Percentiles rank a stretch among this genome's conserved stretches.
These are phyloP conservation scores for Ips typographus DNA, from an alignment of 1,140 invertebrate genomes.

Conservation along the genomic window DNA sequence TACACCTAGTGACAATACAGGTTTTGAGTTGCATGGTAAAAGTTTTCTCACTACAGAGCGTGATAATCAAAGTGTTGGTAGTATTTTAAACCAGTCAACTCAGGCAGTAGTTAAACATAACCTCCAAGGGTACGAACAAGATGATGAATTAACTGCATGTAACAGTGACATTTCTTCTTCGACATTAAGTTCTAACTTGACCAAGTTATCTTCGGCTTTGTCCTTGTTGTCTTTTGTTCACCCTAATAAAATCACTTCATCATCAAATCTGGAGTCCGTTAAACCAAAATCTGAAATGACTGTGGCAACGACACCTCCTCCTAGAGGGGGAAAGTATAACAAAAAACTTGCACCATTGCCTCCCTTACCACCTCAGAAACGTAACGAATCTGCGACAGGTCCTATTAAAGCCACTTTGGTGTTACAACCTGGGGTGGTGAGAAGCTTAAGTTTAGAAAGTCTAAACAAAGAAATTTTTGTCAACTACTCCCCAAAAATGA, in stretches of 20 bases:
- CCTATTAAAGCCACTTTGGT: slow-evolving; percentile 49
- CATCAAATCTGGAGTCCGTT: not conserved
- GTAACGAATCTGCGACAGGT: slow-evolving; percentile 1
- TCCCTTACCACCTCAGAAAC: slow-evolving; percentile 27
- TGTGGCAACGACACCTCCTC: not conserved
- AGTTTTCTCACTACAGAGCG: slow-evolving; percentile 2
- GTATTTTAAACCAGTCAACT: slow-evolving; percentile 7
- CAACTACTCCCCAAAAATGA: slow-evolving; percentile 46
- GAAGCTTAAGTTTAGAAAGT: slow-evolving; percentile 36
- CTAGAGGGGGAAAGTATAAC: slow-evolving; percentile 48
- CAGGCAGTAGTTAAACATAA: not conserved
- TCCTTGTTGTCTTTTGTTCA: slow-evolving; percentile 19
- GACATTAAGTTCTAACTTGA: slow-evolving; percentile 21
- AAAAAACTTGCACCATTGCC: slow-evolving; percentile 48
- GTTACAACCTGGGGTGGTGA: slow-evolving; percentile 48
- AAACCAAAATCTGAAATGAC: not conserved
- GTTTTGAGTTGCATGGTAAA: slow-evolving; percentile 33
- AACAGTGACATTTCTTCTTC: slow-evolving; percentile 11
- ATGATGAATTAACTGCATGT: slow-evolving; percentile 31
- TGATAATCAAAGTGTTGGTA: not conserved
- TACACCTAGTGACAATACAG: slow-evolving; percentile 26
- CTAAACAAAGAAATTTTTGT: slow-evolving; percentile 42
- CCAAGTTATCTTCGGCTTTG: slow-evolving; percentile 25
- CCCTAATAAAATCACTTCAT: not conserved
- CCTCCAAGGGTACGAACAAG: slow-evolving; percentile 8